A percentile compares a stretch with the other conserved stretches of the same genome.
Conservation (phyloP, 2,888 invertebrate species). For the Conchocele bisecta region DNA sequence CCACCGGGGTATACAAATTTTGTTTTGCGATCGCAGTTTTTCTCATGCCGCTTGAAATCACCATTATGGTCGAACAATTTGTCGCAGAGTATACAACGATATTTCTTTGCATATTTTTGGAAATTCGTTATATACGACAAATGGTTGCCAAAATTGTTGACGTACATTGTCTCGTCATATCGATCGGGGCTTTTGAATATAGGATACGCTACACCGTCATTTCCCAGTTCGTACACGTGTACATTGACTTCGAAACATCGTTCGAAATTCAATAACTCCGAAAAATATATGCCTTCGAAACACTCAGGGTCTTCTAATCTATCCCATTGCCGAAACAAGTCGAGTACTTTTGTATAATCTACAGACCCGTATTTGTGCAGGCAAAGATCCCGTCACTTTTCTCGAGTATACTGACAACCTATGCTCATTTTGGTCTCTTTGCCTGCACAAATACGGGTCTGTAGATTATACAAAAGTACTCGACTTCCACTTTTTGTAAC, state of each 20-base stretch:
- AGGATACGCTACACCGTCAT: slow-evolving; percentile 5
- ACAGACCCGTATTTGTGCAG: too few species aligned
- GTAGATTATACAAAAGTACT: too few species aligned
- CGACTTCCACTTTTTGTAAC: too few species aligned
- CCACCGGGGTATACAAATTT: slow-evolving; percentile 21
- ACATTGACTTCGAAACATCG: slow-evolving; percentile 13
- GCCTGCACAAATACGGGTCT: too few species aligned
- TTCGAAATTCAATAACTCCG: slow-evolving; percentile 20
- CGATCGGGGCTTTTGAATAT: not conserved
- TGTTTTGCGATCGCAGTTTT: slow-evolving; percentile 7
- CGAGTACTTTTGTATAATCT: too few species aligned
- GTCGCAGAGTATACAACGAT: slow-evolving; percentile 18
- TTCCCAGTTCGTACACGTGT: slow-evolving; percentile 9
- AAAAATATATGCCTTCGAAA: slow-evolving; percentile 2
- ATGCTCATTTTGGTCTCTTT: too few species aligned
- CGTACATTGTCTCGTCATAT: slow-evolving; percentile 3
- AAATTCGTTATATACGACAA: slow-evolving; percentile 24
- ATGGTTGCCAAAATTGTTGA: slow-evolving; percentile 22
- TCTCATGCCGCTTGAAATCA: slow-evolving; percentile 1
- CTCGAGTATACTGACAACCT: too few species aligned
- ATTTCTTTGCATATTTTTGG: slow-evolving; percentile 9
- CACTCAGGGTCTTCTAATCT: not conserved
- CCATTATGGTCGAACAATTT: not conserved
- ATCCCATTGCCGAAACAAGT: too few species aligned
- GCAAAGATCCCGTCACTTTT: too few species aligned